Evolutionary conservation across 2,797 vertebrate species (phyloP).

Genomic region (Chrysocyon brachyurus): DNA sequence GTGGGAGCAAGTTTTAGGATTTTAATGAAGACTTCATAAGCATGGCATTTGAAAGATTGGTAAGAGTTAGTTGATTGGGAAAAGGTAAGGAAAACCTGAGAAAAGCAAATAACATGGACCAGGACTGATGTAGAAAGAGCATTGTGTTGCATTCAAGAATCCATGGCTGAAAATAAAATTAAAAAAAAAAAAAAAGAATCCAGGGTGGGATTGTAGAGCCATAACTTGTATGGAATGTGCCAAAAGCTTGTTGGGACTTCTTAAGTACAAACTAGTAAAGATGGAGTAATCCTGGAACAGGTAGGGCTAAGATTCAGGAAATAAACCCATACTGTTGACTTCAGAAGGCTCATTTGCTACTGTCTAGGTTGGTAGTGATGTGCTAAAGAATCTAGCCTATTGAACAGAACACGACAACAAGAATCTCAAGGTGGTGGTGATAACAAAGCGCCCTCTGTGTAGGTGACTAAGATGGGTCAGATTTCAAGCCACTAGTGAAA

Average conservation of each 20-base stretch:
- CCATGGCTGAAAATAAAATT: not conserved
- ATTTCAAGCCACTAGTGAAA: not conserved
- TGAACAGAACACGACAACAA: not conserved
- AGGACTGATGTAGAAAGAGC: not conserved
- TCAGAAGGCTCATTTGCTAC: not conserved
- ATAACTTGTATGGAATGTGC: not conserved
- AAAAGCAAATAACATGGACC: not conserved
- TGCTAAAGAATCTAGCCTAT: not conserved
- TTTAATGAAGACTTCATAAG: slow-evolving; percentile 22
- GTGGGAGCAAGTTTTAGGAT: not conserved
- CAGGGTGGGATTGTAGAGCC: not conserved
- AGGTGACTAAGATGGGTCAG: not conserved
- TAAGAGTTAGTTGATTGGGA: not conserved
- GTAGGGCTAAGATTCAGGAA: not conserved
- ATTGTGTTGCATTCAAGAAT: not conserved
- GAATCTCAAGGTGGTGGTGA: not conserved
- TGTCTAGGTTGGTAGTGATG: not conserved
- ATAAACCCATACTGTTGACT: not conserved
- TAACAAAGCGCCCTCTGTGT: not conserved
- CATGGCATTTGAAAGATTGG: not conserved
- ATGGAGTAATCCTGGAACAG: not conserved
- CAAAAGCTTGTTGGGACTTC: not conserved
- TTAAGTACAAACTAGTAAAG: not conserved
- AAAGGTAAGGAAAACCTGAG: not conserved
- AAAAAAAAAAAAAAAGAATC: not conserved